A percentile compares a stretch with the other conserved stretches of the same genome.
Evolutionary conservation across 2,113 vertebrate species (phyloP).

Genomic region (Sander lucioperca): DNA sequence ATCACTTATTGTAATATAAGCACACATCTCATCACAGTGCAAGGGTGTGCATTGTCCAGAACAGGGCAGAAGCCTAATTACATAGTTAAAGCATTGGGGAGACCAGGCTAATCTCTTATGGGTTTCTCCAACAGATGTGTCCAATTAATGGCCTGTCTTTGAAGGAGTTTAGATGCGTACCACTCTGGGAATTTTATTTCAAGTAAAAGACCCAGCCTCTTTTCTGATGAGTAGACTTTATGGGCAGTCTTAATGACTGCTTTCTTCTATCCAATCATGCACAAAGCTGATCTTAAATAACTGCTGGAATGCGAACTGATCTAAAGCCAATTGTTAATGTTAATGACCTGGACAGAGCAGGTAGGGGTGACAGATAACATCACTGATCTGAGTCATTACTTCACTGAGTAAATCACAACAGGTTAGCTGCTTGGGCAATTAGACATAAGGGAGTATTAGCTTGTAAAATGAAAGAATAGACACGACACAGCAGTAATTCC

Average conservation of each 20-base stretch:
- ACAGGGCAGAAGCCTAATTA: slow-evolving; percentile 67
- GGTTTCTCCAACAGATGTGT: slow-evolving; percentile 74
- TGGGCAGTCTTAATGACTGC: slow-evolving; percentile 52
- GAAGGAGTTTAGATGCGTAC: slow-evolving; percentile 65
- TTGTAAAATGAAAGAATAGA: slow-evolving; percentile 44
- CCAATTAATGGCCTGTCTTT: slow-evolving; percentile 78
- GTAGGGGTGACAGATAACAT: slow-evolving; percentile 19
- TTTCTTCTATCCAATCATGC: slow-evolving; percentile 32
- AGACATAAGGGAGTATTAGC: slow-evolving; percentile 22
- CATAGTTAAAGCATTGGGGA: slow-evolving; percentile 48
- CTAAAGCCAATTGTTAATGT: slow-evolving; percentile 43
- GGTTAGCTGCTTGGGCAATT: slow-evolving; percentile 45
- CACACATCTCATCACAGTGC: slow-evolving; percentile 47
- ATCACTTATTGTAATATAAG: slow-evolving; percentile 70
- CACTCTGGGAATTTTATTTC: slow-evolving; percentile 75
- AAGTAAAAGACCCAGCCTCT: slow-evolving; percentile 54
- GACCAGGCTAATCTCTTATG: slow-evolving; percentile 64
- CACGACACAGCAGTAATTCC: slow-evolving; percentile 29
- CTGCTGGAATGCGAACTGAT: slow-evolving; percentile 40
- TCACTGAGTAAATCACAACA: slow-evolving; percentile 25
- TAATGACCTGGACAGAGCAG: slow-evolving; percentile 52
- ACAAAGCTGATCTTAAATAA: slow-evolving; percentile 27
- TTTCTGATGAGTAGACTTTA: slow-evolving; percentile 59
- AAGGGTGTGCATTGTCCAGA: slow-evolving; percentile 56
- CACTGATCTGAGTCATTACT: slow-evolving; percentile 43